Evolutionary conservation across 2,113 vertebrate species (phyloP).

Genomic region (Propithecus coquereli): DNA sequence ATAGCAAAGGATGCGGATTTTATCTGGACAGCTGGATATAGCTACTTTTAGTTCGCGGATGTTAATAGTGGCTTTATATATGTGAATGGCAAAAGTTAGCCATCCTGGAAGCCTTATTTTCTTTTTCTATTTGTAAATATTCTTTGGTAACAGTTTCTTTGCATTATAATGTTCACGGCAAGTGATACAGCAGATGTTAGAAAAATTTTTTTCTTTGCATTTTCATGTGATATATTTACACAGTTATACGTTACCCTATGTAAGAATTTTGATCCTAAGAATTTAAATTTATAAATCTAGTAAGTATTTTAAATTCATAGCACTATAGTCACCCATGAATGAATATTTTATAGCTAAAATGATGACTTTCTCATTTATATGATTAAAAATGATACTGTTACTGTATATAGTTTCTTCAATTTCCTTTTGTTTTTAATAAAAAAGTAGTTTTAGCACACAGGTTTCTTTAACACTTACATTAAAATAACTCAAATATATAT

Average conservation of each 20-base stretch:
- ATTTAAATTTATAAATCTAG: not conserved
- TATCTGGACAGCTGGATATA: not conserved
- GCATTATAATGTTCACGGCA: not conserved
- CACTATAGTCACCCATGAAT: not conserved
- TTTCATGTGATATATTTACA: not conserved
- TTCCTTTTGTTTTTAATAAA: not conserved
- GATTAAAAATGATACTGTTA: not conserved
- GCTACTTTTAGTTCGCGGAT: not conserved
- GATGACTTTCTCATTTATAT: not conserved
- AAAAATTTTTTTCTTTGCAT: slow-evolving; percentile 1
- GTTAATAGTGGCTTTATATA: not conserved
- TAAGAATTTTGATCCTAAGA: not conserved
- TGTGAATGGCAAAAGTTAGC: not conserved
- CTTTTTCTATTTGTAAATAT: not conserved
- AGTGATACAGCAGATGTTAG: not conserved
- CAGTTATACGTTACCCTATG: not conserved
- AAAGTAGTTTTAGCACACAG: not conserved
- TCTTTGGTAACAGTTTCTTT: not conserved
- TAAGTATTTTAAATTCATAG: not conserved
- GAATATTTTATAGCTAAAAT: slow-evolving; percentile 2
- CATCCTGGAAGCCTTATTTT: not conserved
- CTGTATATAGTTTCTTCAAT: not conserved
- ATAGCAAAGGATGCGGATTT: not conserved
- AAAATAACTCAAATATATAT: not conserved
- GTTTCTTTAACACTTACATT: not conserved